These are phyloP conservation scores for Pleuronectes platessa DNA, from an alignment of 2,113 vertebrate genomes.

Conservation along the genomic window DNA sequence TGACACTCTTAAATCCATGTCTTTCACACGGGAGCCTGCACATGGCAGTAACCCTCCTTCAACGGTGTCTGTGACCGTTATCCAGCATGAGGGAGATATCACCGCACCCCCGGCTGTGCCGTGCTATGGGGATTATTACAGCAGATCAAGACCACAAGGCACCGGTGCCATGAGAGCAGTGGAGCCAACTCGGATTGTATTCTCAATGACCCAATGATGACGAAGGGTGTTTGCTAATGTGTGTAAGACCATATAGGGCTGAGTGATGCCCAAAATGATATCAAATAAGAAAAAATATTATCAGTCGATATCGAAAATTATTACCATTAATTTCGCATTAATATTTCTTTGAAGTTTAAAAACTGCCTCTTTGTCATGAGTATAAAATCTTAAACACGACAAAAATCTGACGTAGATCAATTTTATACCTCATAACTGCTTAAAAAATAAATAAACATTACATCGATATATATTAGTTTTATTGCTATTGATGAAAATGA, in stretches of 20 bases:
- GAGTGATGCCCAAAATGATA: background rate
- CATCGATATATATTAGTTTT: background rate
- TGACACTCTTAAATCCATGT: too few relatives aligned
- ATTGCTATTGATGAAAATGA: background rate
- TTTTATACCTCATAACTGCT: too few relatives aligned
- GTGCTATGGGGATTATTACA: conserved; percentile 57
- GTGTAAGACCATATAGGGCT: conserved; percentile 6
- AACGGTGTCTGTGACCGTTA: conserved; percentile 50
- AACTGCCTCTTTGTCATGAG: too few relatives aligned
- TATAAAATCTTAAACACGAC: too few relatives aligned
- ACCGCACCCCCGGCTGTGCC: conserved; percentile 49
- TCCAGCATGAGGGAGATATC: conserved; percentile 34
- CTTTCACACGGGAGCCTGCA: too few relatives aligned
- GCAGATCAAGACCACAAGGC: conserved; percentile 45
- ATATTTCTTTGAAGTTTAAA: background rate
- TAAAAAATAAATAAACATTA: too few relatives aligned
- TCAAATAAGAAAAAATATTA: background rate
- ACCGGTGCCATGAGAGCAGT: conserved; percentile 7
- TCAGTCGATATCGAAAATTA: background rate
- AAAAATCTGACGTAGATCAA: too few relatives aligned
- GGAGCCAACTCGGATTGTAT: conserved; percentile 4
- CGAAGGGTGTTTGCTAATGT: background rate
- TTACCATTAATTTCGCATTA: background rate
- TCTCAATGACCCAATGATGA: background rate
- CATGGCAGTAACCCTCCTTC: conserved; percentile 3